A percentile compares a stretch with the other conserved stretches of the same genome.
These are phyloP conservation scores for Euura saliciscinereae DNA, from an alignment of 1,140 invertebrate species.

Conservation along the genomic window DNA sequence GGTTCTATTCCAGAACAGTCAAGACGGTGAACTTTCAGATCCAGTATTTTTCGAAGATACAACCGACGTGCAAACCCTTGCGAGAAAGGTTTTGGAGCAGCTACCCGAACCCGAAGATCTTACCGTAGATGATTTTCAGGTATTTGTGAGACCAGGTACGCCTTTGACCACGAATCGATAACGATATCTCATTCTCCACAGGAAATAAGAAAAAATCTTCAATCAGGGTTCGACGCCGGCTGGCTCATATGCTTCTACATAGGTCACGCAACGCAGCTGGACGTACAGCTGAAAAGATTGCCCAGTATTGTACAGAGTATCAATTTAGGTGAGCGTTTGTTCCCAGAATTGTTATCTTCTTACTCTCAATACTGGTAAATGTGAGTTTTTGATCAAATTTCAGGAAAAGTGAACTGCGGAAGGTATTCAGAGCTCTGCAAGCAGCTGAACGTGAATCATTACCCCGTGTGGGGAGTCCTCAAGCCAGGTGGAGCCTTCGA, in stretches of 20 bases:
- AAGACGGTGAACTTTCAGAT: conserved; percentile 22
- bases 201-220: conserved; percentile 53
- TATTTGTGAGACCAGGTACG: conserved; percentile 29
- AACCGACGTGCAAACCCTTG: conserved; percentile 59
- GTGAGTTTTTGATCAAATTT: conserved; percentile 31
- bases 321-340: conserved; percentile 58
- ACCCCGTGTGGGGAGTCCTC: conserved; percentile 75
- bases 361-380: conserved; percentile 16
- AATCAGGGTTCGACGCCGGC: conserved; percentile 47
- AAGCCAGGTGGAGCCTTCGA: conserved; percentile 75
- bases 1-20: conserved; percentile 33
- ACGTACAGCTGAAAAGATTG: conserved; percentile 66
- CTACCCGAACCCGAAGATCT: conserved; percentile 63
- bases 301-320: conserved; percentile 65
- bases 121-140: conserved; percentile 59
- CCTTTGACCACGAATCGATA: neutral
- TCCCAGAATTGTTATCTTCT: conserved; percentile 7
- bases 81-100: conserved; percentile 61
- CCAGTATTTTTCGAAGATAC: conserved; percentile 36
- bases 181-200: conserved; percentile 33
- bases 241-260: conserved; percentile 75
- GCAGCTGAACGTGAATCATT: conserved; percentile 63
- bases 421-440: conserved; percentile 62
- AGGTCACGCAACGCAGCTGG: conserved; percentile 58
- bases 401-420: conserved; percentile 69